Evolutionary conservation across 2,113 vertebrate species (phyloP).

Genomic region (Pterophyllum scalare): DNA sequence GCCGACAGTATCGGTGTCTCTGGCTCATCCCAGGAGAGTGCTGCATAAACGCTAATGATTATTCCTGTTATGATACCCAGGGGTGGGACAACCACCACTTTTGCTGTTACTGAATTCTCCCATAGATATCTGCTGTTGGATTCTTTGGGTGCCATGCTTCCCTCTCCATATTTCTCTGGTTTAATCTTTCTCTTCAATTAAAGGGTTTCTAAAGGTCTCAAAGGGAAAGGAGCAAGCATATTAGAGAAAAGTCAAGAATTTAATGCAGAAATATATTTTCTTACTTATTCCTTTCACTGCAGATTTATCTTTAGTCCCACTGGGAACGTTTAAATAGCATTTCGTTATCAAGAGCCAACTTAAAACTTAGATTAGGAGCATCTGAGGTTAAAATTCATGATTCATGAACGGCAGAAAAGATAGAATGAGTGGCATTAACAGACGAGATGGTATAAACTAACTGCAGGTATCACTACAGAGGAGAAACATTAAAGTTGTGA

Average conservation of each 20-base stretch:
- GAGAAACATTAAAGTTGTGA: neutral
- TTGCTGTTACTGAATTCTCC: too few species aligned
- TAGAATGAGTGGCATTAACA: neutral
- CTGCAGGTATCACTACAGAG: neutral
- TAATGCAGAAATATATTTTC: neutral
- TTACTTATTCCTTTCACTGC: neutral
- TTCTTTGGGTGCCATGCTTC: neutral
- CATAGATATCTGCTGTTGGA: fast-evolving
- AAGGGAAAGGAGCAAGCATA: neutral
- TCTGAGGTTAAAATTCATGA: too few species aligned
- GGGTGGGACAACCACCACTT: too few species aligned
- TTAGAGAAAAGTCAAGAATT: fast-evolving
- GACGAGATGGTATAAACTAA: neutral
- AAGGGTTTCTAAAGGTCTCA: neutral
- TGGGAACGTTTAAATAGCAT: fast-evolving
- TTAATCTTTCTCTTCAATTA: neutral
- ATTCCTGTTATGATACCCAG: too few species aligned
- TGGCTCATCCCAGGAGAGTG: too few species aligned
- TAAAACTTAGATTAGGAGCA: neutral
- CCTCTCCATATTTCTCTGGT: neutral
- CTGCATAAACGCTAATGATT: too few species aligned
- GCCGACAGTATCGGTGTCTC: too few species aligned
- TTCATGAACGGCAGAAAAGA: neutral
- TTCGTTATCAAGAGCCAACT: neutral
- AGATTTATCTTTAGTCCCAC: neutral